Conservation (phyloP, 2,888 invertebrate species). For the Abrostola triplasia region DNA sequence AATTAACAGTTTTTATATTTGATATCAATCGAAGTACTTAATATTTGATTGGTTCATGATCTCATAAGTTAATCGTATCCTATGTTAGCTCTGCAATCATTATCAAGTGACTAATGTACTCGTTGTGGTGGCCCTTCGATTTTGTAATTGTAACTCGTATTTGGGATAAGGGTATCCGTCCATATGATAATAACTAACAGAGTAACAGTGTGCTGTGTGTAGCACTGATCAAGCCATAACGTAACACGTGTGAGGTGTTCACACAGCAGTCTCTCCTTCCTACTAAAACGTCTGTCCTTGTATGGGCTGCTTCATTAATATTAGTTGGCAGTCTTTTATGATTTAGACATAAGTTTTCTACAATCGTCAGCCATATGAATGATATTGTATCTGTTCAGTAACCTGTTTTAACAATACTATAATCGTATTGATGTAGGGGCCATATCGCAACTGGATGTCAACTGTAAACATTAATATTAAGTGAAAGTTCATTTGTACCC, state of each 20-base stretch:
- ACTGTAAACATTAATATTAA: slow-evolving; percentile 24
- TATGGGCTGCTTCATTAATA: slow-evolving; percentile 31
- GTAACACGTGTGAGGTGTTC: slow-evolving; percentile 26
- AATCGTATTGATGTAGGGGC: slow-evolving; percentile 51
- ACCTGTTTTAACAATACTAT: slow-evolving; percentile 34
- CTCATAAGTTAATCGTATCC: slow-evolving; percentile 73
- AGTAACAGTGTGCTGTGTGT: slow-evolving; percentile 44
- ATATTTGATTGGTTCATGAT: slow-evolving; percentile 79
- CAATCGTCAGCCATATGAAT: slow-evolving; percentile 52
- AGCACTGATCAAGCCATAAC: slow-evolving; percentile 35
- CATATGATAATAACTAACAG: slow-evolving; percentile 61
- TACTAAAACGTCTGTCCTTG: slow-evolving; percentile 34
- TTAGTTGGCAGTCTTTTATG: slow-evolving; percentile 40
- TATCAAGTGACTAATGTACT: slow-evolving; percentile 38
- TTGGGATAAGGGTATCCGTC: slow-evolving; percentile 70
- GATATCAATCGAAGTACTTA: slow-evolving; percentile 53
- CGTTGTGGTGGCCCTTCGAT: slow-evolving; percentile 67
- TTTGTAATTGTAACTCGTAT: slow-evolving; percentile 45
- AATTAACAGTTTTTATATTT: slow-evolving; percentile 27
- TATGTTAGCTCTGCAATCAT: slow-evolving; percentile 46
- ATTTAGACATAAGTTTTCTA: slow-evolving; percentile 51
- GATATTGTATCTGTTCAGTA: slow-evolving; percentile 51
- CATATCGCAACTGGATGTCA: slow-evolving; percentile 56
- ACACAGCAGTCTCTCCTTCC: slow-evolving; percentile 35
- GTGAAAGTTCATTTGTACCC: slow-evolving; percentile 27